phyloP scores from a whole-genome alignment of 2,888 invertebrate genomes.

The Octodonta nipae region DNA sequence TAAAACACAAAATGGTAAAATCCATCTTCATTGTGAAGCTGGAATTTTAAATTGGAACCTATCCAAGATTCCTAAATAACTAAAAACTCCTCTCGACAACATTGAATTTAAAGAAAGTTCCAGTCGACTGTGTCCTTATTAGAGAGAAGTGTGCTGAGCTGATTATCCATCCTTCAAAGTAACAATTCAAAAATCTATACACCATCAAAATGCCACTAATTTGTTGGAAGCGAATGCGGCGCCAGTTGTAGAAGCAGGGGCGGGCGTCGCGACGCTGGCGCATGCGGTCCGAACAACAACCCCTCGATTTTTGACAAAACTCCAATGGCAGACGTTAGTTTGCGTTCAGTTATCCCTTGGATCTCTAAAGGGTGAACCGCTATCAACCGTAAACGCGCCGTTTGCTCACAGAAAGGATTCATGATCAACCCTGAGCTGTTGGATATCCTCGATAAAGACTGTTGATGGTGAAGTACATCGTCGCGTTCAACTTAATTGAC shows the following conservation, averaged over 20 bases:
- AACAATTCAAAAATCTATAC: conserved; percentile 37
- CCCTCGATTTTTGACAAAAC: conserved; percentile 25
- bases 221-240: conserved; percentile 36
- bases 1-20: too few relatives aligned
- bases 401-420: too few relatives aligned
- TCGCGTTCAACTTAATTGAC: too few relatives aligned
- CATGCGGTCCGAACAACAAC: conserved; percentile 21
- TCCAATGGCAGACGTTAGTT: conserved; percentile 35
- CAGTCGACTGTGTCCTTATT: background rate
- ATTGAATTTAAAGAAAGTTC: too few relatives aligned
- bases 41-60: too few relatives aligned
- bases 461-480: too few relatives aligned
- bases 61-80: too few relatives aligned
- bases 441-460: too few relatives aligned
- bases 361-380: conserved; percentile 20
- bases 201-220: conserved; percentile 37
- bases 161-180: conserved; percentile 24
- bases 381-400: too few relatives aligned
- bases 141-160: conserved; percentile 9
- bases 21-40: too few relatives aligned
- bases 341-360: conserved; percentile 28
- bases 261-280: conserved; percentile 30
- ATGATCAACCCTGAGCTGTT: too few relatives aligned
- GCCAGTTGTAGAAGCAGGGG: conserved; percentile 26
- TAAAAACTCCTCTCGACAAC: too few relatives aligned